Conservation (phyloP, 2,113 vertebrate genomes). For the Solenodon paradoxus region DNA sequence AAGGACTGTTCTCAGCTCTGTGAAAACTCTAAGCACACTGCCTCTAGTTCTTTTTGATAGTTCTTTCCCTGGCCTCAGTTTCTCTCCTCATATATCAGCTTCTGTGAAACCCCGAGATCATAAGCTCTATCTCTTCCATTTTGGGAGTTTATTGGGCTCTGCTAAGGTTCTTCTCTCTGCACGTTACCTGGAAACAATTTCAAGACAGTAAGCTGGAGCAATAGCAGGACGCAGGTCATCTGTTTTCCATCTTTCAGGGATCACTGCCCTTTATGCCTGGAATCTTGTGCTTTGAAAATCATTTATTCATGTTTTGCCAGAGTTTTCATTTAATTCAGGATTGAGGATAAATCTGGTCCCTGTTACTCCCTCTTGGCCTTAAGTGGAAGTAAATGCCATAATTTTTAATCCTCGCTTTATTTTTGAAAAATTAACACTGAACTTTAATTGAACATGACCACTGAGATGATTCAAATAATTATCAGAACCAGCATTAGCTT, state of each 20-base stretch:
- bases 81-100: background rate
- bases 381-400: background rate
- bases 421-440: slow-evolving; percentile 14
- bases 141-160: background rate
- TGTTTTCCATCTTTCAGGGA: background rate
- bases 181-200: background rate
- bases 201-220: background rate
- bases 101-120: background rate
- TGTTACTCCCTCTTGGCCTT: background rate
- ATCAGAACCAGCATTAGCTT: slow-evolving; percentile 16
- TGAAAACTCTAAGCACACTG: background rate
- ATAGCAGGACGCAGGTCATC: background rate
- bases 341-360: background rate
- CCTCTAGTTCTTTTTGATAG: background rate
- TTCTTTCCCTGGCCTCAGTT: background rate
- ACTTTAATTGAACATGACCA: slow-evolving; percentile 29
- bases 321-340: background rate
- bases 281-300: background rate
- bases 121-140: background rate
- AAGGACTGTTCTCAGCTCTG: background rate
- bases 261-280: background rate
- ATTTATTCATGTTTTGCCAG: background rate
- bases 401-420: background rate
- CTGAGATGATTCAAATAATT: slow-evolving; percentile 51
- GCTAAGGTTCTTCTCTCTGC: background rate